A percentile compares a stretch with the other conserved stretches of the same genome.
These are phyloP conservation scores for Onychorhynchus coronatus DNA, from an alignment of 2,113 vertebrate species.

Conservation along the genomic window DNA sequence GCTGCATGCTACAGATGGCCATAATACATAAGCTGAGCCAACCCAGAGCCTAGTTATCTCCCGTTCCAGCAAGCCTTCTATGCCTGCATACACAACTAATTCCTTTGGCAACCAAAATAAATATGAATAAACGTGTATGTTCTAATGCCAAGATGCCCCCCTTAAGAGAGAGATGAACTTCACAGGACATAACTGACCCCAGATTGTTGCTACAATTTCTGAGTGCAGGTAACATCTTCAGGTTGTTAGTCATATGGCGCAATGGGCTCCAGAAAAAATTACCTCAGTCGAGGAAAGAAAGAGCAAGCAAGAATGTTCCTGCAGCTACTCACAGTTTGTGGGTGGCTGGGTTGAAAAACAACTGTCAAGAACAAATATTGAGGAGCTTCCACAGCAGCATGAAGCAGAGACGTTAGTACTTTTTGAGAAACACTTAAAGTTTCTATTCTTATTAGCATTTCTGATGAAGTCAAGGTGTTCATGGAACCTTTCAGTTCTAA, in stretches of 20 bases:
- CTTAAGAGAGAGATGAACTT: background rate
- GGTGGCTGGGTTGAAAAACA: background rate
- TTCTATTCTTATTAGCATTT: background rate
- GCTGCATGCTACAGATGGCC: background rate
- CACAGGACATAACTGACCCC: background rate
- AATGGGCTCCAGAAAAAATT: background rate
- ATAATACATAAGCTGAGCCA: background rate
- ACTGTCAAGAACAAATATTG: background rate
- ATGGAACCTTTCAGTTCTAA: background rate
- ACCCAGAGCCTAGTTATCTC: background rate
- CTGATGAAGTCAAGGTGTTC: background rate
- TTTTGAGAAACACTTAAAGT: background rate
- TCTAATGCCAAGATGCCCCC: background rate
- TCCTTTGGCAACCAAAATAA: background rate
- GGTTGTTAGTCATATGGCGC: background rate
- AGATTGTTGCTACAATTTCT: rapidly evolving
- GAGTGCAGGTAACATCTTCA: background rate
- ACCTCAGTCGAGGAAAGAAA: background rate
- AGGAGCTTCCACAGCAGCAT: background rate
- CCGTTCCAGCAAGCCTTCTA: background rate
- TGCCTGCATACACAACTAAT: background rate
- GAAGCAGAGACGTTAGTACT: background rate
- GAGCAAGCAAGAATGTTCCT: background rate
- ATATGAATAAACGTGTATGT: background rate
- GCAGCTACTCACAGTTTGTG: background rate